phyloP scores from a whole-genome alignment of 2,797 vertebrate species.

The Cryptoblepharus egeriae region DNA sequence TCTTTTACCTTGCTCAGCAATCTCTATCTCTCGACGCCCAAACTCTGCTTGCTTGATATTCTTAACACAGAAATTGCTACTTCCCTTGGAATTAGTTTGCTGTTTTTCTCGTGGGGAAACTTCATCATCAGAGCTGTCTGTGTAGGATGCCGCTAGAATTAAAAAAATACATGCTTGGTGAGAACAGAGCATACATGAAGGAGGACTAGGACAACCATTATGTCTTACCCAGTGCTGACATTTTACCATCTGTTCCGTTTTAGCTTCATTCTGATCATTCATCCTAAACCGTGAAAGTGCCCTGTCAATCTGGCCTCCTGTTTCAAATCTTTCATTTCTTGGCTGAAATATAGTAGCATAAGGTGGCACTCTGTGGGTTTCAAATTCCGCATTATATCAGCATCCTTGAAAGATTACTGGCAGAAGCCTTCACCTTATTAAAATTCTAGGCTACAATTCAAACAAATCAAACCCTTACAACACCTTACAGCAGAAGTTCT shows the following conservation, averaged over 20 bases:
- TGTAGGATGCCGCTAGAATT: conserved; percentile 92
- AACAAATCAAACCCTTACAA: background rate
- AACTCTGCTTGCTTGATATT: conserved; percentile 99
- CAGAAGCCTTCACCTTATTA: background rate
- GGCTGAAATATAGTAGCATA: background rate
- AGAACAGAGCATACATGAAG: conserved; percentile 16
- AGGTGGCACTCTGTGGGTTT: background rate
- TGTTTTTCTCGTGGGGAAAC: conserved; percentile 94
- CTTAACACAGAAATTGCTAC: conserved; percentile 98
- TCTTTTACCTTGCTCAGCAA: conserved; percentile 93
- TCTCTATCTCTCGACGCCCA: conserved; percentile 96
- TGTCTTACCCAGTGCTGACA: conserved; percentile 9
- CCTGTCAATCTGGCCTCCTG: conserved; percentile 25
- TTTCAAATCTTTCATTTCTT: conserved; percentile 27
- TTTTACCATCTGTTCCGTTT: conserved; percentile 32
- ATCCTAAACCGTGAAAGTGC: conserved; percentile 5
- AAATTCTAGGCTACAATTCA: background rate
- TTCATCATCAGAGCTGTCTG: conserved; percentile 98
- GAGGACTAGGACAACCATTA: conserved; percentile 15
- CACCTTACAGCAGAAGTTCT: too few relatives aligned
- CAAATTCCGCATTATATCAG: background rate
- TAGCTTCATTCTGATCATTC: conserved; percentile 13
- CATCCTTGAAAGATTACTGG: conserved; percentile 3
- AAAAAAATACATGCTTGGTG: conserved; percentile 38
- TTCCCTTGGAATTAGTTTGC: conserved; percentile 94